Base-by-base conservation (phyloP, 2,888 invertebrate species). In the Drosophila anomelani region DNA sequence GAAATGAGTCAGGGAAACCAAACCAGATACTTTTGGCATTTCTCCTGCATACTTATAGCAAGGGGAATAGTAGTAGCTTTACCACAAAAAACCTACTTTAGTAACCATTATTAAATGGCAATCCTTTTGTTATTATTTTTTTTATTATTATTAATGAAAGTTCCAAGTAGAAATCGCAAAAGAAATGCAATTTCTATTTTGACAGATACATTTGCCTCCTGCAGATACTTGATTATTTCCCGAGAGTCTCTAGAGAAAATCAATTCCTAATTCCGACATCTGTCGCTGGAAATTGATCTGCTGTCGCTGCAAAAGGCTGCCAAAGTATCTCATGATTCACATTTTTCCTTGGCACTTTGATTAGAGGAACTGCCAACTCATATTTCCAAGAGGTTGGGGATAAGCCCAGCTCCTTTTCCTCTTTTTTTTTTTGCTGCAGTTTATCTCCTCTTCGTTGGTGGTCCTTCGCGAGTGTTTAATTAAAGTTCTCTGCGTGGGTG, bases 281-380 rank as follows among this genome's bases (percentile, higher is more conserved):
- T 85, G 85, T 82, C 79, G 79, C 67, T 77, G 69, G 76, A 85
- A 85, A 85, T 85, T 78, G 84, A 84, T 86, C 54, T 43, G 62
- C 58, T 67, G 62, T 29, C 68, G 55, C 66, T 71, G 78, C 54
- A 47, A 58, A 53, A 75, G 70, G 60, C 64, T 68, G 71, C 69
- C 71, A 78, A 77, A 66, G 83, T 75, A 83, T 80, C 79, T 76
- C 7, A 12, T 39, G 58, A 46, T 47, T 34, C 68, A 39, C 20
- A 53, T 44, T 26, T 60, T 12, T 26, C 20, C 36, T 15, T 29
- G 44, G 44, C 41, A 32, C 60, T 49, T 34, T 71, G 62, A 70
- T 46, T 62, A 34, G 53, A 53, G 57, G 32, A 34, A 49, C 61
- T 51, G 61, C 64, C 56, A 71, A 69, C 69, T 61, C 68, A 68